Conservation (phyloP, 2,888 invertebrate species). For the Masnerella sp. region DNA sequence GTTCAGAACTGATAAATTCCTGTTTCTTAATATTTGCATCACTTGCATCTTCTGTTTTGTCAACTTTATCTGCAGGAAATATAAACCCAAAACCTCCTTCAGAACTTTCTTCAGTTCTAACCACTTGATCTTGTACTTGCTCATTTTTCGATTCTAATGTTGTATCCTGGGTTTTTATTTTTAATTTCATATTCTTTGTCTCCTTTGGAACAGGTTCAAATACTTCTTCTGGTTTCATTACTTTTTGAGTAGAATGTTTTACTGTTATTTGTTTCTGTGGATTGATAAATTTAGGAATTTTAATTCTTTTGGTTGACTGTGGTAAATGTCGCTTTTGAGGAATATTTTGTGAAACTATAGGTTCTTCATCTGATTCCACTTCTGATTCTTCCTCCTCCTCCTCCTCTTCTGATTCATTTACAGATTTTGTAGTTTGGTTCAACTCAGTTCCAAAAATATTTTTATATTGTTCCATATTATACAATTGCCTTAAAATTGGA, state of each 20-base stretch:
- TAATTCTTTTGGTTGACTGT: conserved; percentile 78
- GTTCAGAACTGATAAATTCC: conserved; percentile 81
- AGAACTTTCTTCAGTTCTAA: conserved; percentile 33
- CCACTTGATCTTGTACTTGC: neutral
- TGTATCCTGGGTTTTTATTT: conserved; percentile 78
- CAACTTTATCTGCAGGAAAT: conserved; percentile 67
- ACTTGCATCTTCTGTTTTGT: conserved; percentile 57
- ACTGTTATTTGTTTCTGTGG: conserved; percentile 75
- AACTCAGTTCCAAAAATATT: conserved; percentile 68
- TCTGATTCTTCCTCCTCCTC: conserved; percentile 79
- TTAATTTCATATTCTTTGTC: conserved; percentile 78
- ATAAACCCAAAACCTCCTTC: conserved; percentile 74
- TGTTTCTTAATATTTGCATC: conserved; percentile 67
- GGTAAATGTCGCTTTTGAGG: conserved; percentile 78
- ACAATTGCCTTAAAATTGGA: conserved; percentile 71
- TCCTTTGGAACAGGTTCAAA: conserved; percentile 79
- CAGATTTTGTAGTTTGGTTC: no score
- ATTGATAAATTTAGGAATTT: conserved; percentile 80
- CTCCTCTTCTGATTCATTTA: no score
- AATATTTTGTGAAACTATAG: conserved; percentile 73
- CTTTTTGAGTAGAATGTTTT: conserved; percentile 66
- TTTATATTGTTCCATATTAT: conserved; percentile 71
- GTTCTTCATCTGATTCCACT: conserved; percentile 82
- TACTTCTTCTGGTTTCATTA: conserved; percentile 79
- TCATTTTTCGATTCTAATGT: conserved; percentile 63